Evolutionary conservation across 2,797 vertebrate species (phyloP).

Genomic region (Eulemur albifrons): DNA sequence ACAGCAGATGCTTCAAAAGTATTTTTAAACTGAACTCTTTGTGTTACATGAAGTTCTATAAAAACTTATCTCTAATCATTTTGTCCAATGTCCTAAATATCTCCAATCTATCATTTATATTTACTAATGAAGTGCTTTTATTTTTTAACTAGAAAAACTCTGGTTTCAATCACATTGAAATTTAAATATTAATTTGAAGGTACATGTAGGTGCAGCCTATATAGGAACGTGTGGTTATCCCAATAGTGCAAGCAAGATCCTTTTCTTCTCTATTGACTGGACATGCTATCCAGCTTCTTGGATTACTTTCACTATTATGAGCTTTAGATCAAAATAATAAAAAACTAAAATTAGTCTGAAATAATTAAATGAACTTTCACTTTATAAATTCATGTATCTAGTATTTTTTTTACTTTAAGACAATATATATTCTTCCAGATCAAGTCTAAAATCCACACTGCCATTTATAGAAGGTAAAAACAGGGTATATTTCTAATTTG

Average conservation of each 20-base stretch:
- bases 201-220: background rate
- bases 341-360: background rate
- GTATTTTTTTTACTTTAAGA: background rate
- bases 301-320: background rate
- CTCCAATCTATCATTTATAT: background rate
- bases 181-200: slow-evolving; percentile 37
- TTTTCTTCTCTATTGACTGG: background rate
- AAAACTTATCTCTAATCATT: slow-evolving; percentile 2
- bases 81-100: background rate
- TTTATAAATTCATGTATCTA: background rate
- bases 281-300: background rate
- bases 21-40: slow-evolving; percentile 39
- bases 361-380: background rate
- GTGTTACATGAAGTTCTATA: background rate
- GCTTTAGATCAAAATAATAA: background rate
- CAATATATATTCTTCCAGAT: background rate
- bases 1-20: slow-evolving; percentile 8
- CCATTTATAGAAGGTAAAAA: background rate
- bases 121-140: background rate
- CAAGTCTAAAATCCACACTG: background rate
- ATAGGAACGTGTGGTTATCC: background rate
- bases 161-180: background rate
- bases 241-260: background rate
- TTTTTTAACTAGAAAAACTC: background rate
- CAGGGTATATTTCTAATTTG: background rate